These are phyloP conservation scores for Dryobota labecula DNA, from an alignment of 2,888 invertebrate species.

Conservation along the genomic window DNA sequence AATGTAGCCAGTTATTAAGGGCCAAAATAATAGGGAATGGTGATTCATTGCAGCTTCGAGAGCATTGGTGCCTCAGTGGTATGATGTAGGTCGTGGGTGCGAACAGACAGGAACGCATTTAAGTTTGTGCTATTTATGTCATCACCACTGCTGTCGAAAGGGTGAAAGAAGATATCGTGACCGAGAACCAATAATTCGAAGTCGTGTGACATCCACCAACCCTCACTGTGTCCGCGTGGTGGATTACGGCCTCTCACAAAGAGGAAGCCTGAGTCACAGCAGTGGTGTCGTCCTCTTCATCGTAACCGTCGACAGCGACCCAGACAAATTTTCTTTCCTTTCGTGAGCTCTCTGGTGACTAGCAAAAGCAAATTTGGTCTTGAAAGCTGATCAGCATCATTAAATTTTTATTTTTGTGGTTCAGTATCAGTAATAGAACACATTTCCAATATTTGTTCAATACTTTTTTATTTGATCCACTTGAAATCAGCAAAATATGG, in stretches of 20 bases:
- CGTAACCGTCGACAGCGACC: too few relatives aligned
- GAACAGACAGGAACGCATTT: background rate
- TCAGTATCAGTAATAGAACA: too few relatives aligned
- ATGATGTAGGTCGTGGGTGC: background rate
- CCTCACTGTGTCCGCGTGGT: background rate
- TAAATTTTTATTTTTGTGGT: too few relatives aligned
- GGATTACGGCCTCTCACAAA: background rate
- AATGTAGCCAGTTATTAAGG: background rate
- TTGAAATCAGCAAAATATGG: too few relatives aligned
- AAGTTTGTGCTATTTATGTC: background rate
- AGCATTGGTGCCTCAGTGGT: background rate
- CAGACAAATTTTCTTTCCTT: too few relatives aligned
- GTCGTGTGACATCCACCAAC: background rate
- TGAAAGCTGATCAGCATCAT: too few relatives aligned
- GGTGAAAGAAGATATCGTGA: too few relatives aligned
- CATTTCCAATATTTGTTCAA: too few relatives aligned
- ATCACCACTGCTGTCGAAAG: background rate
- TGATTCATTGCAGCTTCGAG: background rate
- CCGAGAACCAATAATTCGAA: background rate
- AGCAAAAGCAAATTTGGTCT: too few relatives aligned
- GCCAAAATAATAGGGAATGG: background rate
- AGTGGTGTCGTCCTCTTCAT: too few relatives aligned
- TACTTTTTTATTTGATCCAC: too few relatives aligned
- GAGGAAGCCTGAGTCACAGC: background rate
- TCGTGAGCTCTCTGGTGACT: too few relatives aligned